Conservation (phyloP, 2,888 invertebrate genomes). For the Aleiodes alternator region DNA sequence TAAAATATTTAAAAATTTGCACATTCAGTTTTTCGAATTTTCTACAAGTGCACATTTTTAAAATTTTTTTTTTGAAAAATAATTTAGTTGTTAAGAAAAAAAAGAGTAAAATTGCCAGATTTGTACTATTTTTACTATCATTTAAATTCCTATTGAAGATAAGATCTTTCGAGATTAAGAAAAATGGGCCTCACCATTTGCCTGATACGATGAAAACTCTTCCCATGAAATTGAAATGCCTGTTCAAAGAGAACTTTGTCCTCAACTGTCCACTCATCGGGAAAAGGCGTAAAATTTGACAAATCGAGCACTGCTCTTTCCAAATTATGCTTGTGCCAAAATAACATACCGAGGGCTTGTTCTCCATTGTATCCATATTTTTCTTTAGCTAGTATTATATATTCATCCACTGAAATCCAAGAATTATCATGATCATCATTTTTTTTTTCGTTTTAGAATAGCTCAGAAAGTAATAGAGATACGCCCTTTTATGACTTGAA, state of each 20-base stretch:
- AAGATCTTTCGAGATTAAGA: not conserved
- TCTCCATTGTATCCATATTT: slow-evolving; percentile 98
- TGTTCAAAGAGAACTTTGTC: slow-evolving; percentile 99
- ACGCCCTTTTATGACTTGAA: no score
- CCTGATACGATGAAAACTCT: slow-evolving; percentile 96
- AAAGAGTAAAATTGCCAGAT: no score
- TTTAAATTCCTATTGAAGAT: no score
- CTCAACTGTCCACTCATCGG: slow-evolving; percentile 98
- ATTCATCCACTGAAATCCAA: slow-evolving; percentile 90
- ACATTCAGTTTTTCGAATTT: not conserved
- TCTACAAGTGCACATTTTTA: no score
- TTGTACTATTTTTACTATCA: no score
- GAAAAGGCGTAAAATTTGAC: slow-evolving; percentile 97
- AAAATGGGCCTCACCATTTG: slow-evolving; percentile 87
- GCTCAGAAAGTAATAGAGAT: no score
- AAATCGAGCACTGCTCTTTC: slow-evolving; percentile 94
- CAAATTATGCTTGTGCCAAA: slow-evolving; percentile 98
- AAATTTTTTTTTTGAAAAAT: no score
- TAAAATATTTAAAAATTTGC: slow-evolving; percentile 6
- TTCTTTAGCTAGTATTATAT: slow-evolving; percentile 94
- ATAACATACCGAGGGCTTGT: slow-evolving; percentile 97
- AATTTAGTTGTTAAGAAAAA: no score
- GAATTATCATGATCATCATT: not conserved
- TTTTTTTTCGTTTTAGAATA: slow-evolving; percentile 1
- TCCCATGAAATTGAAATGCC: slow-evolving; percentile 98